Evolutionary conservation across 2,113 vertebrate genomes (phyloP).

Genomic region (Cryptotis parvus): DNA sequence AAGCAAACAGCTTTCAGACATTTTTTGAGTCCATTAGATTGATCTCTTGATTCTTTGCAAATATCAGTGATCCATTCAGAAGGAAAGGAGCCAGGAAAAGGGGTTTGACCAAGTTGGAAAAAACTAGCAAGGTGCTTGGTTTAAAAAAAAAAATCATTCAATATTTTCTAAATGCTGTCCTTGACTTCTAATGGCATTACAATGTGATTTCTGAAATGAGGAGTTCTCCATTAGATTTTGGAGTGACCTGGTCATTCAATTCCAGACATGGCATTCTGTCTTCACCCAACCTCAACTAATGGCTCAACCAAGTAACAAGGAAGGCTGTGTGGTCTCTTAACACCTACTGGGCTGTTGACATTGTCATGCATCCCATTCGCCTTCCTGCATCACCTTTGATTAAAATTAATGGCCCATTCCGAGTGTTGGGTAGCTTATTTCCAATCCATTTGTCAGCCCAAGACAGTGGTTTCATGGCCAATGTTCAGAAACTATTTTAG

Average conservation of each 20-base stretch:
- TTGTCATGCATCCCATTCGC: conserved; percentile 93
- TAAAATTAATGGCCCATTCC: conserved; percentile 99
- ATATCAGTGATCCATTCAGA: conserved; percentile 49
- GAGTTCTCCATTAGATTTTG: conserved; percentile 97
- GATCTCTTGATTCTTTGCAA: conserved; percentile 66
- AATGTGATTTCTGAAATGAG: conserved; percentile 93
- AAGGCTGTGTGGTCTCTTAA: conserved; percentile 90
- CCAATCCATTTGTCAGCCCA: conserved; percentile 97
- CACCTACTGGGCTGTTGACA: conserved; percentile 95
- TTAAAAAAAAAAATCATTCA: conserved; percentile 56
- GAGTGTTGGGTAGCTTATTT: conserved; percentile 95
- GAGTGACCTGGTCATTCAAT: conserved; percentile 98
- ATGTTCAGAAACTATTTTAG: conserved; percentile 91
- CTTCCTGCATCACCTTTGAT: conserved; percentile 97
- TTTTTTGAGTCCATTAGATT: conserved; percentile 40
- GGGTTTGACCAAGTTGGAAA: conserved; percentile 64
- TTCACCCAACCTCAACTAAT: conserved; percentile 99
- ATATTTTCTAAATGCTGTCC: conserved; percentile 89
- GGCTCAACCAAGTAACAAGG: conserved; percentile 90
- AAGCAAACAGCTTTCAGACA: conserved; percentile 68
- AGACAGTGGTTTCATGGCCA: conserved; percentile 91
- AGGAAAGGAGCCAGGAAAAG: conserved; percentile 62
- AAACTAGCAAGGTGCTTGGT: conserved; percentile 48
- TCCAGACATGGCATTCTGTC: conserved; percentile 95
- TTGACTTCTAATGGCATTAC: conserved; percentile 93